Percentiles rank a stretch among this genome's conserved stretches.
Conservation (phyloP, 2,888 invertebrate species). For the Cataglyphis albicans region DNA sequence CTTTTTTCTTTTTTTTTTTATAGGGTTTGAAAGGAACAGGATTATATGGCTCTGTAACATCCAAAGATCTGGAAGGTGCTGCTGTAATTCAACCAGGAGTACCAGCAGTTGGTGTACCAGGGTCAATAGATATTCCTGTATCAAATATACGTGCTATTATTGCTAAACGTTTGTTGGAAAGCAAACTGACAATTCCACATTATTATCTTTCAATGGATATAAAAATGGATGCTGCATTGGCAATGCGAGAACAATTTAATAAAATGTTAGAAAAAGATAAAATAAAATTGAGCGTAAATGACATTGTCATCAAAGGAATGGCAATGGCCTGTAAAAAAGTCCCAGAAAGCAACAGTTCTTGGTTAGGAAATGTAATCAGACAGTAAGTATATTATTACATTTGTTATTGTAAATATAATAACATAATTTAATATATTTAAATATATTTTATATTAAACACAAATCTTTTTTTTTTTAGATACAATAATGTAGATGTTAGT, state of each 20-base stretch:
- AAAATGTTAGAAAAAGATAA: conserved; percentile 92
- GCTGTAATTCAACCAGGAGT: conserved; percentile 76
- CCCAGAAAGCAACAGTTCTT: conserved; percentile 97
- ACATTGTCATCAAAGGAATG: conserved; percentile 97
- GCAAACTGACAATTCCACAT: conserved; percentile 98
- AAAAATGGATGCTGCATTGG: conserved; percentile 91
- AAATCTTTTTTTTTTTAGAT: conserved; percentile 87
- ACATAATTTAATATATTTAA: not conserved
- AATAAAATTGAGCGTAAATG: conserved; percentile 97
- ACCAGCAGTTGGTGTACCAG: conserved; percentile 86
- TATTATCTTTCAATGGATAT: conserved; percentile 97
- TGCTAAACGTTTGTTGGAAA: conserved; percentile 94
- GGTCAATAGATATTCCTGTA: conserved; percentile 92
- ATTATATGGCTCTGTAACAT: conserved; percentile 93
- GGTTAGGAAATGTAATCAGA: conserved; percentile 97
- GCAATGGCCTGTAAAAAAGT: conserved; percentile 96
- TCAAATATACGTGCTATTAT: conserved; percentile 94
- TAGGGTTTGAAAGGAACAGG: conserved; percentile 89
- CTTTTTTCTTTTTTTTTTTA: not conserved
- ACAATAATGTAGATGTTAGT: conserved; percentile 96
- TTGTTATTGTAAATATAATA: conserved; percentile 5
- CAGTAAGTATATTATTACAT: conserved; percentile 89
- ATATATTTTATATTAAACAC: conserved; percentile 14
- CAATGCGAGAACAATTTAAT: conserved; percentile 92
- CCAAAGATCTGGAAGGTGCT: conserved; percentile 90